These are phyloP conservation scores for Aradus depressus DNA, from an alignment of 2,888 invertebrate genomes.

Conservation along the genomic window DNA sequence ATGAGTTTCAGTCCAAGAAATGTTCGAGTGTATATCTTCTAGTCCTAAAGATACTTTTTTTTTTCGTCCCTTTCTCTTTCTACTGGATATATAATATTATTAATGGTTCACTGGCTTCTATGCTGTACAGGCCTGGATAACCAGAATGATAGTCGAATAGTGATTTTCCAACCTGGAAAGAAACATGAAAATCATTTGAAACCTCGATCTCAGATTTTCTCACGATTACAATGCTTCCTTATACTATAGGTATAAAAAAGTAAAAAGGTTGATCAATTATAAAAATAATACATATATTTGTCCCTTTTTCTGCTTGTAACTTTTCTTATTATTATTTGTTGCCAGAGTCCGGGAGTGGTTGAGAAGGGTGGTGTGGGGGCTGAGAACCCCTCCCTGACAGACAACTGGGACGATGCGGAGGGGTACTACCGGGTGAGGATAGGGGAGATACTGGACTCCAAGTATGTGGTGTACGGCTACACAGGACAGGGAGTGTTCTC, in stretches of 20 bases:
- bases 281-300: slow-evolving; percentile 2
- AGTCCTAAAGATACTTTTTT: too few species aligned
- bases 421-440: slow-evolving; percentile 96
- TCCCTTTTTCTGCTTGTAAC: background rate
- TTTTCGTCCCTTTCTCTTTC: too few species aligned
- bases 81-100: too few species aligned
- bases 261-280: too few species aligned
- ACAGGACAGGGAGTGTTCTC: slow-evolving; percentile 99
- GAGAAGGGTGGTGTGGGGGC: slow-evolving; percentile 37
- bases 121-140: too few species aligned
- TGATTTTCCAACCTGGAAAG: background rate
- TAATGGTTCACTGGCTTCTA: too few species aligned
- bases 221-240: too few species aligned
- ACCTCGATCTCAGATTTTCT: too few species aligned
- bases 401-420: slow-evolving; percentile 99
- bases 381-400: slow-evolving; percentile 86
- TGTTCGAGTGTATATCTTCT: too few species aligned
- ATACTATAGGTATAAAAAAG: too few species aligned
- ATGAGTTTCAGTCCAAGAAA: too few species aligned
- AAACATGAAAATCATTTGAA: too few species aligned
- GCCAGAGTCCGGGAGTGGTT: slow-evolving; percentile 54
- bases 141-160: slow-evolving; percentile 2
- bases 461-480: slow-evolving; percentile 93
- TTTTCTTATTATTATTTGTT: background rate
- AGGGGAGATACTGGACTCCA: slow-evolving; percentile 80